Percentiles rank a stretch among this genome's conserved stretches.
phyloP scores from a whole-genome alignment of 2,797 vertebrate genomes.

The Lepilemur septentrionalis region DNA sequence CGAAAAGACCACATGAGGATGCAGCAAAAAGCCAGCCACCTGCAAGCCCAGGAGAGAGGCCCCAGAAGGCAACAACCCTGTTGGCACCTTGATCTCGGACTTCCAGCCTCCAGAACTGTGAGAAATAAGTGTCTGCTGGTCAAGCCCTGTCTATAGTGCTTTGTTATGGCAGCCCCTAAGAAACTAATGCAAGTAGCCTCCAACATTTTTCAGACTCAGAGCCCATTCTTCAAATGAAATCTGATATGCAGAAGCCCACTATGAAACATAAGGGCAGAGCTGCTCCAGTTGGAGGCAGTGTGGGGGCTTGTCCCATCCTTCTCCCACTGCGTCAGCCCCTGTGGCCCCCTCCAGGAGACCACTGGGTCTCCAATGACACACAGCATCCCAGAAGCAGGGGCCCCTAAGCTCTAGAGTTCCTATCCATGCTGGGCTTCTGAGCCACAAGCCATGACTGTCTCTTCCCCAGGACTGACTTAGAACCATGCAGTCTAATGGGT shows the following conservation, averaged over 20 bases:
- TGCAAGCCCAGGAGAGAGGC: neutral
- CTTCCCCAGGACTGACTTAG: neutral
- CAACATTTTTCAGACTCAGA: neutral
- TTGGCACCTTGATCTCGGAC: neutral
- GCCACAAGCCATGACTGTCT: neutral
- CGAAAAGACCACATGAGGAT: neutral
- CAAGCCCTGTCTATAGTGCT: rapidly evolving
- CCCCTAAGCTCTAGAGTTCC: neutral
- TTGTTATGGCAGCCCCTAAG: neutral
- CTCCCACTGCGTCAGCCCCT: too few relatives aligned
- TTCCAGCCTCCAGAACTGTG: neutral
- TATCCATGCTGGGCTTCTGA: neutral
- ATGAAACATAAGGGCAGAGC: neutral
- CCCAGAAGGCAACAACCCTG: neutral
- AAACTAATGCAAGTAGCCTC: neutral
- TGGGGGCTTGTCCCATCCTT: neutral
- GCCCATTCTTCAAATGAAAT: neutral
- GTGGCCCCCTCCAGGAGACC: neutral
- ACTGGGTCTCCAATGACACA: neutral
- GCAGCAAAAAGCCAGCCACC: neutral
- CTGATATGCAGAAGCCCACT: neutral
- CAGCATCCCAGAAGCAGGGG: neutral
- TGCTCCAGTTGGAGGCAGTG: neutral
- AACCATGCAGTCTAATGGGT: rapidly evolving
- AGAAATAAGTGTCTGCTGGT: neutral